Evolutionary conservation across 2,113 vertebrate genomes (phyloP).

Genomic region (Aviceda subcristata): DNA sequence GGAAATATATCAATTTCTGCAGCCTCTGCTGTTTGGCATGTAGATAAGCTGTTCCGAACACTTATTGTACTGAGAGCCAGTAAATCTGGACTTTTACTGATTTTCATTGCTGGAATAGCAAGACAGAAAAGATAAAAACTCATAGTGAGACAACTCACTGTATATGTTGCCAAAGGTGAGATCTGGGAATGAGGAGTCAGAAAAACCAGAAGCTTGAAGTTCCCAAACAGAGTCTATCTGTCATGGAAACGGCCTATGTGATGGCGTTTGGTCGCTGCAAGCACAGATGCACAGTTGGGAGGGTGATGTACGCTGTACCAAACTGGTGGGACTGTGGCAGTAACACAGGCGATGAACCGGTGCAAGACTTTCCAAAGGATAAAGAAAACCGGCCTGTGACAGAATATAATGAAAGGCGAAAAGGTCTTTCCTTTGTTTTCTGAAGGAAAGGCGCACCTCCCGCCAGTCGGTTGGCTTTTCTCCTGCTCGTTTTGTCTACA

Average conservation of each 20-base stretch:
- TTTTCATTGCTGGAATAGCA: not conserved
- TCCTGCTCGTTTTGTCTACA: not conserved
- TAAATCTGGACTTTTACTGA: not conserved
- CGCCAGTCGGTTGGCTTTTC: not conserved
- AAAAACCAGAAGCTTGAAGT: not conserved
- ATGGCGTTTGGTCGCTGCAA: not conserved
- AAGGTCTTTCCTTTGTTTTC: not conserved
- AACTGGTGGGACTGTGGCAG: not conserved
- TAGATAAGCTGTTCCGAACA: not conserved
- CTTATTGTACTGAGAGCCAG: not conserved
- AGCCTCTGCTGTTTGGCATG: not conserved
- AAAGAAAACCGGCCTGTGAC: not conserved
- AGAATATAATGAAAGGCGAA: not conserved
- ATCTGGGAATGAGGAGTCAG: not conserved
- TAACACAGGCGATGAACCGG: not conserved
- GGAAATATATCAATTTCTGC: not conserved
- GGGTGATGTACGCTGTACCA: too few species aligned
- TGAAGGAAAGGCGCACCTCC: not conserved
- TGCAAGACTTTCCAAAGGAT: not conserved
- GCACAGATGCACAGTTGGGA: not conserved
- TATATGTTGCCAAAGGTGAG: fast-evolving
- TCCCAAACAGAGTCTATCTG: not conserved
- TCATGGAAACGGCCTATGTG: not conserved
- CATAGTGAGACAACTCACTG: fast-evolving
- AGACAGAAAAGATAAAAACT: not conserved